Evolutionary conservation across 2,113 vertebrate genomes (phyloP), one percentile per base, ranked within the genome.

Genomic region (Cynocephalus volans): DNA sequence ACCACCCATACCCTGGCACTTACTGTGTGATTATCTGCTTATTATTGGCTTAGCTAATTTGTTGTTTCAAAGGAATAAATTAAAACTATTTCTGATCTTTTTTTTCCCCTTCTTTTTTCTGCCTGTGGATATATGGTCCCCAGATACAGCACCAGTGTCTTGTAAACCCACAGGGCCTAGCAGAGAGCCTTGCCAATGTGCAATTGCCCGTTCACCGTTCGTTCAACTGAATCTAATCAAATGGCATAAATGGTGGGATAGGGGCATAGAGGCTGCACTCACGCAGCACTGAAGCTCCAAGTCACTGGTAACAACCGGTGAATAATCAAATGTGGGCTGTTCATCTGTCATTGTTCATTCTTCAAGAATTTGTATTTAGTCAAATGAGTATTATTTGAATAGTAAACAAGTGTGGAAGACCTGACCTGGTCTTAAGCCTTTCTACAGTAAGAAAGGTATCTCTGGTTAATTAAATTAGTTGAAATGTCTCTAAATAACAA

Each of bases 11-110:
- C 45, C 26, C 60, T 81, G n/a, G 56, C 26, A 24, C 69, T 50
- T 45, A 54, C 41, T 69, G 4, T 1, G 0, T 41, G 60, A 50
- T 56, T 48, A 28, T 93, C 60, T 94, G 11, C 84, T 92, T 92
- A 19, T 77, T 52, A 69, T 26, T 65, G 65, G 92, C 41, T 41
- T 41, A 41, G 41, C 41, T 41, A 41, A 41, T 41, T 41, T 41
- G 12, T 21, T 13, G 77, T 84, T 92, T 88, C 58, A 64, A 72
- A 93, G 87, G 69, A 85, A 56, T 72, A 70, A 58, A 56, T 88
- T 70, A 36, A 82, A 95, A 58, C 7, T 19, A 92, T 73, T 92
- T 91, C 76, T 88, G 17, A 83, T 90, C 45, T 83, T n/a, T 85
- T 72, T 62, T 21, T 72, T 48, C 72, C 86, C 33, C 45, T 11